phyloP scores from a whole-genome alignment of 2,113 vertebrate genomes.

The Laticauda laticaudata region DNA sequence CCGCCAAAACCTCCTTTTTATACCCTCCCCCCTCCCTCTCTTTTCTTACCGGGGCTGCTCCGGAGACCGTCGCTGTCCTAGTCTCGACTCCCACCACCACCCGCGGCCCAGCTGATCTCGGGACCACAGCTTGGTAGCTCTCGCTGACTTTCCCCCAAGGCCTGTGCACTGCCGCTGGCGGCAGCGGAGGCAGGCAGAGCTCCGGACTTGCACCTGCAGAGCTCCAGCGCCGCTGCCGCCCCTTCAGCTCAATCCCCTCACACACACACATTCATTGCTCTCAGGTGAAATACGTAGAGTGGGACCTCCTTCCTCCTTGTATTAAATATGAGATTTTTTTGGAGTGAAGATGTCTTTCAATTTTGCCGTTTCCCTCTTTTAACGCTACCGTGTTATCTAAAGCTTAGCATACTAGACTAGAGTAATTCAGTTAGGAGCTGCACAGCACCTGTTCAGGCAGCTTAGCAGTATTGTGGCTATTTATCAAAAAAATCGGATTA shows the following conservation, averaged over 20 bases:
- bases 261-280: neutral
- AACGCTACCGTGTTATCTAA: neutral
- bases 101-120: neutral
- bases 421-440: neutral
- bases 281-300: neutral
- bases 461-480: neutral
- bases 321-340: neutral
- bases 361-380: neutral
- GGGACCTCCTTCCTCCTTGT: neutral
- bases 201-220: neutral
- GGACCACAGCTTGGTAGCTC: neutral
- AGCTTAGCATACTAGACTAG: neutral
- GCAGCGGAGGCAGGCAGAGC: neutral
- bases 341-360: neutral
- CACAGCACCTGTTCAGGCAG: neutral
- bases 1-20: neutral
- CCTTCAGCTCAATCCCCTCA: neutral
- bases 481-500: neutral
- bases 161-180: neutral
- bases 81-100: neutral
- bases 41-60: neutral
- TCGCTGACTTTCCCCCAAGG: neutral
- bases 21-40: neutral
- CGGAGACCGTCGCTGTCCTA: neutral
- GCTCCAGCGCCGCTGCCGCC: neutral